Conservation (phyloP, 2,113 vertebrate species). For the Tetraodon nigroviridis region DNA sequence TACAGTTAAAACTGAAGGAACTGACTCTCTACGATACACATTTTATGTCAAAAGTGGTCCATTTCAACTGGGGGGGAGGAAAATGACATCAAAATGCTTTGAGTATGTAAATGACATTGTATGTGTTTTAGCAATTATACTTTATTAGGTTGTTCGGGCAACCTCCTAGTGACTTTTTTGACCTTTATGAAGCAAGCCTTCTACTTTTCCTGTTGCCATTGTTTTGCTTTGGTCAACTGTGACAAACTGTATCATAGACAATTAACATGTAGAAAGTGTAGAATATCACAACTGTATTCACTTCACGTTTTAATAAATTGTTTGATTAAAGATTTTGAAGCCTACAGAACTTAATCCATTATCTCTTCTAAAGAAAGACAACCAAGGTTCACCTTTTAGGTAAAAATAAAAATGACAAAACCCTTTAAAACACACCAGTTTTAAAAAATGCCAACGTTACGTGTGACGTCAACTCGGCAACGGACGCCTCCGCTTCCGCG, state of each 20-base stretch:
- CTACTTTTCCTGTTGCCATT: slow-evolving; percentile 24
- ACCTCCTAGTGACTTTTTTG: slow-evolving; percentile 33
- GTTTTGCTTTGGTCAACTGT: slow-evolving; percentile 29
- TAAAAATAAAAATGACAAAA: not conserved
- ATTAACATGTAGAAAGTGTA: slow-evolving; percentile 57
- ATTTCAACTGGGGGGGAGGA: too few species aligned
- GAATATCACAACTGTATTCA: slow-evolving; percentile 48
- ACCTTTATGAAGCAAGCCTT: slow-evolving; percentile 17
- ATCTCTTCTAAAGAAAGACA: too few species aligned
- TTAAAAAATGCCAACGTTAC: not conserved
- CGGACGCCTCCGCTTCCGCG: slow-evolving; percentile 22
- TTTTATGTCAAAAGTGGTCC: too few species aligned
- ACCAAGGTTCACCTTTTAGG: too few species aligned
- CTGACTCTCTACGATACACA: too few species aligned
- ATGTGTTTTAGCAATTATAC: slow-evolving; percentile 47
- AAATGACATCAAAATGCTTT: slow-evolving; percentile 21
- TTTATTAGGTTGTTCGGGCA: slow-evolving; percentile 46
- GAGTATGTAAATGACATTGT: slow-evolving; percentile 47
- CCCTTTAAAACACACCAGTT: not conserved
- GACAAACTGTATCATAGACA: slow-evolving; percentile 41
- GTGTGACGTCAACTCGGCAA: not conserved
- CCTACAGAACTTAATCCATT: too few species aligned
- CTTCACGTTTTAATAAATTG: slow-evolving; percentile 63
- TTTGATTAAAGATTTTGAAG: slow-evolving; percentile 44
- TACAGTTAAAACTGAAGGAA: not conserved